Conservation (phyloP, 2,888 invertebrate genomes). For the Cryptus viduatorius region DNA sequence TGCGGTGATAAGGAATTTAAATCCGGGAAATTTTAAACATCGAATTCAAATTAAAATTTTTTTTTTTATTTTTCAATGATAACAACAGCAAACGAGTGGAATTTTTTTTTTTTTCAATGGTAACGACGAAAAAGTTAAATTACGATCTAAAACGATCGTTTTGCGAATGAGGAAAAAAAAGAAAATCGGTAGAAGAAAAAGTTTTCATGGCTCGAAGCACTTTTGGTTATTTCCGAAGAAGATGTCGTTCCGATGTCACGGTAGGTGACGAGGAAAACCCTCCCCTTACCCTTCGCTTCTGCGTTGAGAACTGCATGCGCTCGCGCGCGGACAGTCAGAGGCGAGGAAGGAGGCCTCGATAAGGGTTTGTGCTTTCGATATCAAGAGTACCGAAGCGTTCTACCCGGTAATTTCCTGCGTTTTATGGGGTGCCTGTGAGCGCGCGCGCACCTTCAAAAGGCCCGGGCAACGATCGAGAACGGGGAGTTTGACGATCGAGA, state of each 20-base stretch:
- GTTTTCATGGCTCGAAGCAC: background rate
- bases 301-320: slow-evolving; percentile 25
- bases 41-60: too few species aligned
- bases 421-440: slow-evolving; percentile 76
- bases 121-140: background rate
- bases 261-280: background rate
- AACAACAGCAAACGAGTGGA: too few species aligned
- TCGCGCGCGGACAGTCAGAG: slow-evolving; percentile 33
- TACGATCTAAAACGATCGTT: background rate
- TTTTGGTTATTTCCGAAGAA: slow-evolving; percentile 22
- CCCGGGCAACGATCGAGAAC: slow-evolving; percentile 41
- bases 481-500: slow-evolving; percentile 78
- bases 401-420: slow-evolving; percentile 83
- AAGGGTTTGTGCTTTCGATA: slow-evolving; percentile 70
- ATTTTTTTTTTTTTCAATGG: too few species aligned
- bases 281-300: background rate
- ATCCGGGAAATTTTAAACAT: too few species aligned
- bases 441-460: slow-evolving; percentile 69
- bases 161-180: background rate
- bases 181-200: background rate
- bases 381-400: slow-evolving; percentile 74
- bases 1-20: background rate
- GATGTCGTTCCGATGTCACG: background rate
- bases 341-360: slow-evolving; percentile 71
- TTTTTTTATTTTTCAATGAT: too few species aligned